These are phyloP conservation scores for Anguilla japonica DNA, from an alignment of 2,113 vertebrate species.

Conservation along the genomic window DNA sequence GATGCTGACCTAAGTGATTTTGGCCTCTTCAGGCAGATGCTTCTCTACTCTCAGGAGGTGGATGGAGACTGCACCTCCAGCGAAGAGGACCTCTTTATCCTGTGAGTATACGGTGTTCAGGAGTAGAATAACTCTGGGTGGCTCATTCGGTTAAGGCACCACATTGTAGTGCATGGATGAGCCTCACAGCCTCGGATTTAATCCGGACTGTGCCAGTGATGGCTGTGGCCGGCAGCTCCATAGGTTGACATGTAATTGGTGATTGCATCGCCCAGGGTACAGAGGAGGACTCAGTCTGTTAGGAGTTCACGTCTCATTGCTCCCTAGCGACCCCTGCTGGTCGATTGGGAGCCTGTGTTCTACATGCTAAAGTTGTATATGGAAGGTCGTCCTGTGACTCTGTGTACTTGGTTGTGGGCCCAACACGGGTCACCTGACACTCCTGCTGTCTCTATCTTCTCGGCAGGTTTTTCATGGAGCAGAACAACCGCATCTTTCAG, in stretches of 20 bases:
- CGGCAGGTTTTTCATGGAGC: conserved; percentile 95
- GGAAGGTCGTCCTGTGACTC: not conserved
- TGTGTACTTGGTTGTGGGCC: not conserved
- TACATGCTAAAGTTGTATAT: no score
- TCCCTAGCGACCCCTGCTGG: no score
- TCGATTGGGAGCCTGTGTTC: no score
- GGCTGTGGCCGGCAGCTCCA: not conserved
- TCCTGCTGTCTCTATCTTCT: conserved; percentile 18
- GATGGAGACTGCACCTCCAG: conserved; percentile 85
- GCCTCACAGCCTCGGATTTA: no score
- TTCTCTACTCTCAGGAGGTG: conserved; percentile 94
- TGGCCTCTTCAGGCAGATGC: conserved; percentile 79
- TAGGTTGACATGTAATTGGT: not conserved
- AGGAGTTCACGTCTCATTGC: no score
- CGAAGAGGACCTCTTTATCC: conserved; percentile 96
- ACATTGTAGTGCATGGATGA: no score
- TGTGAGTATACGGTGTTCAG: conserved; percentile 78
- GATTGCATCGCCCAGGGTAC: no score
- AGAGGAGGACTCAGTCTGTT: no score
- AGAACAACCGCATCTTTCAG: conserved; percentile 98
- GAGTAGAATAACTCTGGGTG: not conserved
- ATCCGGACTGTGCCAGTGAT: no score
- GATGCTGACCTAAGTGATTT: conserved; percentile 15
- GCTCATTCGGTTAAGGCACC: not conserved
- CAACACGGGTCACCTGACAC: not conserved